These are phyloP conservation scores for Alauda arvensis DNA, from an alignment of 2,797 vertebrate genomes.

Conservation along the genomic window DNA sequence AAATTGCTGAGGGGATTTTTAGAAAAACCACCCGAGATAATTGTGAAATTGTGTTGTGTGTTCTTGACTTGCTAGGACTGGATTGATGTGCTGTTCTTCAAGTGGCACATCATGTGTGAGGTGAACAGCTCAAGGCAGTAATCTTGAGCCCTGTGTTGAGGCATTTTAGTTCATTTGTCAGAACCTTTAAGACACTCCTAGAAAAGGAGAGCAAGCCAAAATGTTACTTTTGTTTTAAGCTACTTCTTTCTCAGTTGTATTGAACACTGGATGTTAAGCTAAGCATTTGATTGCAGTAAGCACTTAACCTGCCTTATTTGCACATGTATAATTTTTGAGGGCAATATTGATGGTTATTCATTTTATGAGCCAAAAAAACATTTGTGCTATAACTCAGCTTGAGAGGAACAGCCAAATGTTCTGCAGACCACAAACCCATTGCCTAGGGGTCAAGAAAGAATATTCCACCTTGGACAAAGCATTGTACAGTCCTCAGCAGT, in stretches of 20 bases:
- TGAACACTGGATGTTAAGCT: background rate
- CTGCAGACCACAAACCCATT: background rate
- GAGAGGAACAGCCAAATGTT: background rate
- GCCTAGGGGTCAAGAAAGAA: background rate
- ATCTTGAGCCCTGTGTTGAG: background rate
- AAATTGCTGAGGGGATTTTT: background rate
- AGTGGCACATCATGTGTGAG: background rate
- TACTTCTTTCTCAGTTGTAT: background rate
- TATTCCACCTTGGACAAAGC: background rate
- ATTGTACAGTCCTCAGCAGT: background rate
- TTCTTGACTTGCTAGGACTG: background rate
- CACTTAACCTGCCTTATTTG: background rate
- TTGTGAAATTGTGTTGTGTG: background rate
- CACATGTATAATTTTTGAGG: background rate
- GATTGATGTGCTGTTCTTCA: background rate
- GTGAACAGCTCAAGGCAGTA: background rate
- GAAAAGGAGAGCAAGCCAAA: background rate
- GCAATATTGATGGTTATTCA: background rate
- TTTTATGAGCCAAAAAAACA: background rate
- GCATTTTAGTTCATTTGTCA: background rate
- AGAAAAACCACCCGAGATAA: background rate
- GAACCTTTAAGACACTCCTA: background rate
- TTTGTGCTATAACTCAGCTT: background rate
- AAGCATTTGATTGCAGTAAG: background rate
- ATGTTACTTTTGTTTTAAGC: background rate